Evolutionary conservation across 2,888 invertebrate genomes (phyloP), one percentile per base, ranked within the genome.

Genomic region (Lithosia quadra): DNA sequence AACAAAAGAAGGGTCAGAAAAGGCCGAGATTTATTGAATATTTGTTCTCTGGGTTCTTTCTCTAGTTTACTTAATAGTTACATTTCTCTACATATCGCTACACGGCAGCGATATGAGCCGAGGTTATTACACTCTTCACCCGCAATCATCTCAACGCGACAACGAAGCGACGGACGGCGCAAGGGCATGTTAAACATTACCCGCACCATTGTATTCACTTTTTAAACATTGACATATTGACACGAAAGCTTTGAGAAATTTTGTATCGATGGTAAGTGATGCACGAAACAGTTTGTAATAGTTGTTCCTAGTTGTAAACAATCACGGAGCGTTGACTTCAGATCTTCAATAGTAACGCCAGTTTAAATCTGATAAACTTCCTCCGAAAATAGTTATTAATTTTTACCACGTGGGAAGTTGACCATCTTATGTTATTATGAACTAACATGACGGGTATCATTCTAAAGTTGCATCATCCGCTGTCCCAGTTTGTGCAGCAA

Each of bases 111-210:
- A 75, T 69, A 71, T 69, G 69, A 68, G 56, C 71, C 74, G 90
- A 89, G 93, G 92, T 92, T 92, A 92, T 90, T 92, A 91, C 91
- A 87, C 93, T 85, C 89, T 67, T 74, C 81, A 83, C 81, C 79
- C 77, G 84, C 83, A 83, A 86, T 84, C 82, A 85, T 86, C 75
- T 75, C 68, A 21, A 78, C 72, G 55, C 63, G 69, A 69, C 69
- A 66, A 75, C 65, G n/a, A 49, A 49, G 60, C 33, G 18, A 18
- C 58, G 28, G 28, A 28, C 5, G 28, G 59, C 69, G 79, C 66
- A 65, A 67, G 75, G 77, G 78, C 82, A 80, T 75, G 72, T 75
- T 76, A 76, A 69, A 71, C 69, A 68, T 80, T 84, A 83, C 86
- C 78, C 82, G 79, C 79, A 74, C 77, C 80, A 84, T 84, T 85